Evolutionary conservation across 2,113 vertebrate species (phyloP), one percentile per base, ranked within the genome.

Genomic region (Cyprinus carpio): DNA sequence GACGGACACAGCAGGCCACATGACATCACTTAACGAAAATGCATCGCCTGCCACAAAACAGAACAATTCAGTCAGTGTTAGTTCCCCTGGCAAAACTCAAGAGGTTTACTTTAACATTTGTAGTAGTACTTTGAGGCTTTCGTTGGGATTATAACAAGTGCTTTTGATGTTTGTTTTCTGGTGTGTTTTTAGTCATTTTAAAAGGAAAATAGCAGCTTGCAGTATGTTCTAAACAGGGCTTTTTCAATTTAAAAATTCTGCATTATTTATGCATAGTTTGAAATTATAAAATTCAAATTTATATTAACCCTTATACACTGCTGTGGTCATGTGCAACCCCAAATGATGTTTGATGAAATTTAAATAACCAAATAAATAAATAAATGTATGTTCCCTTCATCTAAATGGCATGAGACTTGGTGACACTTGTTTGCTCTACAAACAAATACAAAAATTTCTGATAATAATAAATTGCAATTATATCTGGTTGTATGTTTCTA

Each of bases 11-110:
- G 91, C 90, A 91, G 92, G 89, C 91, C 91, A 90, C 89, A 87
- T 93, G 94, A 93, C 92, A 93, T 93, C 91, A 93, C 91, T 93
- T 93, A 93, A 91, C 80, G 89, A 90, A 92, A 93, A 94, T 93
- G 91, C 92, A 93, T 92, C 7, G 91, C 91, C 89, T 92, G 90
- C 91, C 92, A 93, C 89, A 92, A 92, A 92, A 92, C 86, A 89
- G 86, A 90, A 89, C 85, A 86, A 88, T 89, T 90, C 87, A 86
- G 83, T 90, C 89, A 88, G 85, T 92, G 89, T 91, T 90, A 84
- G 89, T 85, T 87, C 82, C 87, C 84, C 90, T 89, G 89, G 85
- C 87, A 89, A 87, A 85, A 92, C 87, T 85, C 82, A 91, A 92
- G 91, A 87, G 90, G 92, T 90, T 90, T 89, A 90, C 77, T 64